Conservation (phyloP, 2,888 invertebrate genomes). For the Mythimna vitellina region DNA sequence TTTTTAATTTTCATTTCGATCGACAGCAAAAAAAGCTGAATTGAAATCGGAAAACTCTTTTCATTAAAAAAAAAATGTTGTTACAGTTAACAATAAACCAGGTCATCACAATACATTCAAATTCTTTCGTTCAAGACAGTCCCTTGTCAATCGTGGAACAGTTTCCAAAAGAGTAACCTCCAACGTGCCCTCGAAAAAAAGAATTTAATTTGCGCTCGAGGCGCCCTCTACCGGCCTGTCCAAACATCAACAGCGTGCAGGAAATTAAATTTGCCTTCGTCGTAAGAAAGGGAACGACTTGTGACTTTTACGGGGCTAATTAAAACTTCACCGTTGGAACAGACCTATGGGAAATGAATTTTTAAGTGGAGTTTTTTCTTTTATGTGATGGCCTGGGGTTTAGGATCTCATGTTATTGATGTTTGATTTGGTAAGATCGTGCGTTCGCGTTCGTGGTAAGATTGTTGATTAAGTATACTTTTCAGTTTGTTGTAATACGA, state of each 20-base stretch:
- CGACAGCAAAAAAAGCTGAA: too few species aligned
- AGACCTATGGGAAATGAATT: conserved; percentile 48
- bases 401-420: neutral
- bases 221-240: conserved; percentile 41
- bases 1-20: too few species aligned
- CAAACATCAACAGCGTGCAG: conserved; percentile 52
- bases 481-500: neutral
- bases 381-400: neutral
- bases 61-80: too few species aligned
- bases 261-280: conserved; percentile 55
- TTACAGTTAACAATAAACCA: neutral
- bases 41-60: too few species aligned
- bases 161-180: conserved; percentile 22
- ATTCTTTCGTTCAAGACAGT: neutral
- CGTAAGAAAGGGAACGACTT: conserved; percentile 35
- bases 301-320: conserved; percentile 53
- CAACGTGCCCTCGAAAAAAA: conserved; percentile 30
- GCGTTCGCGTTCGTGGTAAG: too few species aligned
- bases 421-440: neutral
- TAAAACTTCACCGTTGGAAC: conserved; percentile 51
- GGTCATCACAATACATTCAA: neutral
- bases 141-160: conserved; percentile 11
- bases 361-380: conserved; percentile 41
- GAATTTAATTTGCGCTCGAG: conserved; percentile 36
- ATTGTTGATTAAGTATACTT: neutral